Conservation (phyloP, 2,888 invertebrate genomes). For the Drosophila ustulata region DNA sequence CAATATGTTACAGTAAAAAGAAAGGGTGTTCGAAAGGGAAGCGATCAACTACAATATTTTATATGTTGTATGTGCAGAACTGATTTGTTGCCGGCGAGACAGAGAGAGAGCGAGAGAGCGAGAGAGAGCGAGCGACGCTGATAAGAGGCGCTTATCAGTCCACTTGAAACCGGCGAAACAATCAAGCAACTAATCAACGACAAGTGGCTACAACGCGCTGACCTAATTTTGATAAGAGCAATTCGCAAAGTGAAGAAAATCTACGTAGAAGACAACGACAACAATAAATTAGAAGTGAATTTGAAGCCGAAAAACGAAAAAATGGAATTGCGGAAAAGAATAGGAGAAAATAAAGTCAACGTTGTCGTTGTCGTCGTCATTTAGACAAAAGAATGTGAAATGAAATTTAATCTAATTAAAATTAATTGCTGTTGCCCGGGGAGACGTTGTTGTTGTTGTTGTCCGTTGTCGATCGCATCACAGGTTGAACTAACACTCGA, state of each 20-base stretch:
- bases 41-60: not conserved
- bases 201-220: constrained; percentile 44
- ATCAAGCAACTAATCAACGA: constrained; percentile 50
- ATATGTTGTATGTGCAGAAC: not conserved
- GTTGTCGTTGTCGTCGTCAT: not conserved
- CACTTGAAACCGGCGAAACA: constrained; percentile 22
- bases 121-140: not conserved
- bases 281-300: not conserved
- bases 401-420: constrained; percentile 52
- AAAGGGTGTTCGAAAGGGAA: not conserved
- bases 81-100: constrained; percentile 20
- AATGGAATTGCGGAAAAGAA: constrained; percentile 3
- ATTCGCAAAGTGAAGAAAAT: constrained; percentile 39
- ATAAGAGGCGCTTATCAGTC: constrained; percentile 27
- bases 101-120: not conserved
- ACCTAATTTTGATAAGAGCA: constrained; percentile 62
- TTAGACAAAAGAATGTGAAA: constrained; percentile 3
- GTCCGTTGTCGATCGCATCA: constrained; percentile 18
- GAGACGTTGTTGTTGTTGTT: not conserved
- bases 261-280: not conserved
- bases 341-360: not conserved
- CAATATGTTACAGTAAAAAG: too few relatives aligned
- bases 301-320: not conserved
- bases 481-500: constrained; percentile 36
- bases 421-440: constrained; percentile 42